Evolutionary conservation across 1,140 invertebrate species (phyloP).

Genomic region (Cephus cinctus): DNA sequence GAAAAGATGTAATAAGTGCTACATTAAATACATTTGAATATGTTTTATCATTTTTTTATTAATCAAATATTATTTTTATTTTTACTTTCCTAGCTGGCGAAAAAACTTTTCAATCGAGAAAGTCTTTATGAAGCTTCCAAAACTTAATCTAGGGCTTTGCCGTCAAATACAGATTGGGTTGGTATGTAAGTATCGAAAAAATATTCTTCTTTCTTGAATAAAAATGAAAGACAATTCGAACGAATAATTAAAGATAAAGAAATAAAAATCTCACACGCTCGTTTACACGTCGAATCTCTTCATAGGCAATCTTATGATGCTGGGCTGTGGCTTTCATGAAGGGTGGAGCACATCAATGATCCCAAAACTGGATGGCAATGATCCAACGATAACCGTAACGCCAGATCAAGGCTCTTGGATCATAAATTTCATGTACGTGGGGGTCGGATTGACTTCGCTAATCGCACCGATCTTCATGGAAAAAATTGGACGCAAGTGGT

Average conservation of each 20-base stretch:
- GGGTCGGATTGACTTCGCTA: conserved; percentile 44
- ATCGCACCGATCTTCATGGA: conserved; percentile 58
- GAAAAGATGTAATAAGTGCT: too few species aligned
- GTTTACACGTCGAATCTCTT: background rate
- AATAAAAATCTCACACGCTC: background rate
- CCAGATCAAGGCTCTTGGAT: conserved; percentile 37
- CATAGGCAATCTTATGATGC: conserved; percentile 48
- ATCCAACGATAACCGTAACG: conserved; percentile 33
- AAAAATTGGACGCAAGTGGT: conserved; percentile 59
- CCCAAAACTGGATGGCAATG: conserved; percentile 41
- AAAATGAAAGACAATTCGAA: conserved; percentile 5
- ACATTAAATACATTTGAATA: too few species aligned
- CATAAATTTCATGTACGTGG: conserved; percentile 49
- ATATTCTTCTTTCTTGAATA: background rate
- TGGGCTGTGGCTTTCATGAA: conserved; percentile 50
- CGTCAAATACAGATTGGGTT: conserved; percentile 44
- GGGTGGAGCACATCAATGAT: conserved; percentile 51
- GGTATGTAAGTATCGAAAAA: conserved; percentile 45
- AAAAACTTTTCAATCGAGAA: too few species aligned
- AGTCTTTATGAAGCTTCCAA: too few species aligned
- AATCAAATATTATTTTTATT: too few species aligned
- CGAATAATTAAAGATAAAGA: background rate
- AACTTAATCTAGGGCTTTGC: conserved; percentile 37
- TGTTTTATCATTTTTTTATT: too few species aligned
- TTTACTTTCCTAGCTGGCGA: too few species aligned